Percentiles rank a stretch among this genome's conserved stretches.
These are phyloP conservation scores for Polydesmus complanatus DNA, from an alignment of 2,888 invertebrate genomes.

Conservation along the genomic window DNA sequence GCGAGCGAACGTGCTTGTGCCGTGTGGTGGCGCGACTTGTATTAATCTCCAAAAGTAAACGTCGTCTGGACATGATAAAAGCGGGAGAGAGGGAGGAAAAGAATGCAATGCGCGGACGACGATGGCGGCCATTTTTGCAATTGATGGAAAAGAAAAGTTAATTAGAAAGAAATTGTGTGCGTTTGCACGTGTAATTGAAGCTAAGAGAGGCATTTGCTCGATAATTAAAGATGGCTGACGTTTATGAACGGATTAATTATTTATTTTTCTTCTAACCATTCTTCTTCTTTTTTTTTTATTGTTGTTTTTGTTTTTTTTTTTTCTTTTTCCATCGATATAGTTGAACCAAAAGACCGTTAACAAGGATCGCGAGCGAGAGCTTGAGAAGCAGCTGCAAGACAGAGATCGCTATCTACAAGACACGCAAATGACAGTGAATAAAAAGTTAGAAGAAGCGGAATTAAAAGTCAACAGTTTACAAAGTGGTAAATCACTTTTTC, in stretches of 20 bases:
- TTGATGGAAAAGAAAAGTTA: neutral
- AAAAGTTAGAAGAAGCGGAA: constrained; percentile 35
- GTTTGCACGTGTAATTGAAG: no score
- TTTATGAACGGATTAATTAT: neutral
- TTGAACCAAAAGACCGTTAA: constrained; percentile 25
- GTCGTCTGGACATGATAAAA: no score
- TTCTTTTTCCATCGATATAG: neutral
- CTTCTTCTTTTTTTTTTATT: neutral
- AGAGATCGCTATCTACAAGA: constrained; percentile 33
- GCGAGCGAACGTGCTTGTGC: no score
- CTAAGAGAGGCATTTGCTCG: neutral
- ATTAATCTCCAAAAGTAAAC: no score
- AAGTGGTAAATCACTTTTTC: constrained; percentile 25
- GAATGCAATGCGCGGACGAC: neutral
- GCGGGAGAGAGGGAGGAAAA: no score
- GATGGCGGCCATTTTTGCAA: neutral
- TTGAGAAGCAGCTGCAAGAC: constrained; percentile 28
- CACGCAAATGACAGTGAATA: constrained; percentile 30
- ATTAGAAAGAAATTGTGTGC: neutral
- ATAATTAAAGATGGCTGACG: neutral
- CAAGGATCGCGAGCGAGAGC: constrained; percentile 28
- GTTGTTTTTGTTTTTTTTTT: neutral
- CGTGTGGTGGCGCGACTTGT: no score
- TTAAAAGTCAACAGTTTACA: constrained; percentile 31
- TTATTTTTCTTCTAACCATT: neutral